phyloP scores from a whole-genome alignment of 2,113 vertebrate genomes.

The Equus przewalskii region DNA sequence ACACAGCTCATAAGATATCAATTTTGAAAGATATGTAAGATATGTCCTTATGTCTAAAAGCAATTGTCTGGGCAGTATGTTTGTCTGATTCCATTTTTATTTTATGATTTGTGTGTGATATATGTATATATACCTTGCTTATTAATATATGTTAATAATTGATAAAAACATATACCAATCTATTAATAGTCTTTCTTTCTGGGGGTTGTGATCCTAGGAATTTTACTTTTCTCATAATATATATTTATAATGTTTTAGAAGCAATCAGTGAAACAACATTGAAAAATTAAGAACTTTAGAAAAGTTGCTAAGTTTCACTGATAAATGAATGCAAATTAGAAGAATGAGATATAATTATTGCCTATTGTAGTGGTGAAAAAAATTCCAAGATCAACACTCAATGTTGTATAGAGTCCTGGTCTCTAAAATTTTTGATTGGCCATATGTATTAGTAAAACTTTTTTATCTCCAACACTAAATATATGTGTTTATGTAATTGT shows the following conservation, averaged over 20 bases:
- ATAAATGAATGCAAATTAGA: constrained; percentile 10
- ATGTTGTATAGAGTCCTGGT: not conserved
- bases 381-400: not conserved
- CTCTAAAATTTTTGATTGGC: not conserved
- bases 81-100: not conserved
- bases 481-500: not conserved
- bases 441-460: not conserved
- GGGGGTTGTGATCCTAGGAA: not conserved
- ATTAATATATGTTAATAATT: not conserved
- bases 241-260: not conserved
- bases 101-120: not conserved
- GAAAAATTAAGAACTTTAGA: not conserved
- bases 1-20: not conserved
- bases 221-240: constrained; percentile 6
- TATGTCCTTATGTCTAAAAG: not conserved
- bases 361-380: not conserved
- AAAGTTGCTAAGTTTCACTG: not conserved
- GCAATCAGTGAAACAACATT: not conserved
- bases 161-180: not conserved
- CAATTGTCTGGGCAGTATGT: not conserved
- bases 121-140: not conserved
- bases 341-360: not conserved
- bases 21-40: not conserved
- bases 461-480: not conserved
- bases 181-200: not conserved